Evolutionary conservation across 2,888 invertebrate species (phyloP).

Genomic region (Noctua janthe): DNA sequence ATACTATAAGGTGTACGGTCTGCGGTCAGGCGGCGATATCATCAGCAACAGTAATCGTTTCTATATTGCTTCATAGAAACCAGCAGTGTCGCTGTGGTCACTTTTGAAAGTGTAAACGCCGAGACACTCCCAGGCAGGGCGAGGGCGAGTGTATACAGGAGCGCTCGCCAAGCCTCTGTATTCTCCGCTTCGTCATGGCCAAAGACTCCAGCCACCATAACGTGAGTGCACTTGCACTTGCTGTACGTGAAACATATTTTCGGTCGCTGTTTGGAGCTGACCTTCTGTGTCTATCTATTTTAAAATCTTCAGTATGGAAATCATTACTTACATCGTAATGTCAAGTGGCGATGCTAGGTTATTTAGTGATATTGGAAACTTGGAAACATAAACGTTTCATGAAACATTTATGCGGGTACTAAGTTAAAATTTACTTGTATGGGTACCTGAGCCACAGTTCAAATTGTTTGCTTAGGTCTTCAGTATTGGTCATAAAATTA

Average conservation of each 20-base stretch:
- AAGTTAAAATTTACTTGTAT: slow-evolving; percentile 56
- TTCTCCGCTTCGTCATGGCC: background rate
- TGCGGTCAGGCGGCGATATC: background rate
- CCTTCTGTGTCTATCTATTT: background rate
- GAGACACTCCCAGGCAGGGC: too few relatives aligned
- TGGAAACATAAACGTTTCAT: slow-evolving; percentile 46
- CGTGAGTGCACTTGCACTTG: background rate
- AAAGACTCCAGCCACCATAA: background rate
- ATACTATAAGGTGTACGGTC: too few relatives aligned
- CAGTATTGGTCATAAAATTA: slow-evolving; percentile 53
- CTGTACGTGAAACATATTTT: background rate
- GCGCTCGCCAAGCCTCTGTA: background rate
- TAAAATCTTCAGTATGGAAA: slow-evolving; percentile 37
- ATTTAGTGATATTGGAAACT: slow-evolving; percentile 59
- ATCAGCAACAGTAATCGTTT: background rate
- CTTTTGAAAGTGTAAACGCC: background rate
- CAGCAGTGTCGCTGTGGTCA: background rate
- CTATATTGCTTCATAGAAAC: background rate
- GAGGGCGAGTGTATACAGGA: background rate
- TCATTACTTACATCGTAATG: slow-evolving; percentile 59
- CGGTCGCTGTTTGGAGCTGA: background rate
- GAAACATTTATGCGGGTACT: slow-evolving; percentile 56
- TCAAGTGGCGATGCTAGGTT: slow-evolving; percentile 58
- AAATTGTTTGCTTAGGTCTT: slow-evolving; percentile 58
- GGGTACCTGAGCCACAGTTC: slow-evolving; percentile 44